Base-by-base conservation (phyloP, 2,113 vertebrate genomes). In the Ailurus styani region DNA sequence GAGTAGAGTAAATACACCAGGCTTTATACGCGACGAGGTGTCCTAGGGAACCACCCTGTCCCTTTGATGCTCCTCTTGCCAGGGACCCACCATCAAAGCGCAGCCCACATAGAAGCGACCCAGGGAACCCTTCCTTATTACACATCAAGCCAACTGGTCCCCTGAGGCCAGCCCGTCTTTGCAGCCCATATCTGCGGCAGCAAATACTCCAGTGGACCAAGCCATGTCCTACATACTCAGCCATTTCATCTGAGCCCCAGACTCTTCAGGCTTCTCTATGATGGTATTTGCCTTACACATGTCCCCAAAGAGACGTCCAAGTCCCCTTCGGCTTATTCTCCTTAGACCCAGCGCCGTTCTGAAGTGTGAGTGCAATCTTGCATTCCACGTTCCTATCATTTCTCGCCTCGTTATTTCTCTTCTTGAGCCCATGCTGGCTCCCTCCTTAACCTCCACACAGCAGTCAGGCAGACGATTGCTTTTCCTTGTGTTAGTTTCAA, bases 171-270 rank as follows among this genome's bases (percentile, higher is more conserved):
- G 70, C 27, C 42, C 18, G 13, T 40, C 64, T 54, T 60, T 37
- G 66, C 66, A 37, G 7, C 7, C 7, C 66, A 37, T 37, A 31
- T 11, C 12, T n/a, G 55, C 17, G 37, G 7, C 40, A 40, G 83
- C 17, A 15, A 29, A n/a, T 6, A 29, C 1, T 7, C 27, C 21
- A 25, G 0, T 0, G 42, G 47, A 27, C 10, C 31, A 27, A 34
- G 6, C 21, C 27, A 55, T 1, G 27, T 47, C 75, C 23, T 84
- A 20, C 42, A 40, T 3, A 12, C 18, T 10, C 45, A 89, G 68
- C 27, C 17, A 45, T 77, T 73, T 77, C 27, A 2, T 77, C 73
- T 17, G 73, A 50, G 3, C 31, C 31, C 29, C 55, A 37, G 83
- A 40, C 34, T 6, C 64, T 79, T 42, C 70, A 79, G 60, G 15